These are phyloP conservation scores for Heliconius eleuchia DNA, from an alignment of 1,140 invertebrate genomes.

Conservation along the genomic window DNA sequence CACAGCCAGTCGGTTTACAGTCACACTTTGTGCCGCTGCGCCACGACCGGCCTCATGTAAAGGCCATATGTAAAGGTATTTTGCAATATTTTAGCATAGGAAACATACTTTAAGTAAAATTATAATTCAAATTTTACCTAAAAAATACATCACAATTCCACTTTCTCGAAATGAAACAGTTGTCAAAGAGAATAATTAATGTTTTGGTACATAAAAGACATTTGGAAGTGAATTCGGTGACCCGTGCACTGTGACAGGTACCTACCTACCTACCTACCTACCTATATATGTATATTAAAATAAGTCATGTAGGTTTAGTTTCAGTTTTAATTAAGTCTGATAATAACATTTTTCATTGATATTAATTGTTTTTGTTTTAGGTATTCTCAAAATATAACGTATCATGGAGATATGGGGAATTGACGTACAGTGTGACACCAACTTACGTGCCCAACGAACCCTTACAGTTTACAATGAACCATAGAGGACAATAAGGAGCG, in stretches of 20 bases:
- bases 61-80: no score
- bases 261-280: no score
- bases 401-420: slow-evolving; percentile 83
- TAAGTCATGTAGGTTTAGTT: background rate
- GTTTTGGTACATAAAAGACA: background rate
- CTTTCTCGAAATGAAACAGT: background rate
- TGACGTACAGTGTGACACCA: slow-evolving; percentile 87
- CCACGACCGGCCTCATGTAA: no score
- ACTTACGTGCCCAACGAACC: slow-evolving; percentile 87
- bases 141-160: background rate
- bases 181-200: background rate
- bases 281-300: background rate
- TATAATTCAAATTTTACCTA: background rate
- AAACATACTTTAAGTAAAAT: background rate
- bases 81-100: background rate
- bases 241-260: background rate
- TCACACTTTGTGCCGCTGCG: no score
- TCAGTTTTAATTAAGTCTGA: background rate
- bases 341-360: background rate
- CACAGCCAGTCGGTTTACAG: no score
- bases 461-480: slow-evolving; percentile 83
- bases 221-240: background rate
- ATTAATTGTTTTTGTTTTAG: slow-evolving; percentile 68
- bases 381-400: slow-evolving; percentile 86
- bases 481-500: background rate